phyloP scores from a whole-genome alignment of 2,888 invertebrate species.

The Leptinotarsa haldemani region DNA sequence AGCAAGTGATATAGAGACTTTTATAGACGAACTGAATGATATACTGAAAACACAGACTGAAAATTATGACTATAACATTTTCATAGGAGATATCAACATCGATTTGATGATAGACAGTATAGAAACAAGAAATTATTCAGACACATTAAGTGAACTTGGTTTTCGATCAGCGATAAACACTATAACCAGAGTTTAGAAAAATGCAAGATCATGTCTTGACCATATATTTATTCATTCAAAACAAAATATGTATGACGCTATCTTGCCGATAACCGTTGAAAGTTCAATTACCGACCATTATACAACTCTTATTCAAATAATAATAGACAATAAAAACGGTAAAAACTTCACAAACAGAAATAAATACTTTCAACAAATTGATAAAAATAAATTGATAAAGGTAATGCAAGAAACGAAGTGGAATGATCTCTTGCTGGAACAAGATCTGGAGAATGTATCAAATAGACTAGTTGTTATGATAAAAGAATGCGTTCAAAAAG shows the following conservation, averaged over 20 bases:
- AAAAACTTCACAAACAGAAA: not conserved
- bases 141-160: not conserved
- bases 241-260: not conserved
- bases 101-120: not conserved
- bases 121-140: not conserved
- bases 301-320: conserved; percentile 1
- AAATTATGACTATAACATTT: not conserved
- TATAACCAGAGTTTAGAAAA: not conserved
- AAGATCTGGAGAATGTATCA: not conserved
- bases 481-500: not conserved
- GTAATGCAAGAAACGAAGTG: too few species aligned
- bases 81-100: conserved; percentile 5
- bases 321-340: not conserved
- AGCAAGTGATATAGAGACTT: not conserved
- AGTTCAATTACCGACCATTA: not conserved
- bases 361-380: conserved; percentile 14
- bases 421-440: not conserved
- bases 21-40: not conserved
- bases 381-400: conserved; percentile 15
- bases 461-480: conserved; percentile 9
- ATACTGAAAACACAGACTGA: not conserved
- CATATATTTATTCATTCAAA: conserved; percentile 8
- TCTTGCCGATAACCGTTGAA: not conserved
- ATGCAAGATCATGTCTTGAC: not conserved
- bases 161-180: not conserved